These are phyloP conservation scores for Gortyna flavago DNA, from an alignment of 2,888 invertebrate species.

Conservation along the genomic window DNA sequence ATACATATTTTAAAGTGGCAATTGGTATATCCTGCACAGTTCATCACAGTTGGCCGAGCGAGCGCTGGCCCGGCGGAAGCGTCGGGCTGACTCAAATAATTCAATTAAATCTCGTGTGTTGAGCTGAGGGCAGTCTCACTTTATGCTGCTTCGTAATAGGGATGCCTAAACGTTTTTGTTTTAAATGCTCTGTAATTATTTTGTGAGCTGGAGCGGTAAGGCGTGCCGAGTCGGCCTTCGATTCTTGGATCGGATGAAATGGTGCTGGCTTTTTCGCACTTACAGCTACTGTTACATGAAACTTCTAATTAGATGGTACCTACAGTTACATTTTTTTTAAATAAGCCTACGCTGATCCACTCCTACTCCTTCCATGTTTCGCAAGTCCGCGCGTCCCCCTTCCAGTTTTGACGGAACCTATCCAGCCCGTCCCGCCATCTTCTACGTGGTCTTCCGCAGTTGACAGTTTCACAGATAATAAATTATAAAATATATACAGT, in stretches of 20 bases:
- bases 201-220: background rate
- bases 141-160: conserved; percentile 81
- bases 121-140: conserved; percentile 84
- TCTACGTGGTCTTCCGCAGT: no score
- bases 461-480: no score
- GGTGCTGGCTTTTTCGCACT: background rate
- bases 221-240: conserved; percentile 10
- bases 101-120: conserved; percentile 86
- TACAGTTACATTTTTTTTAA: no score
- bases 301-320: background rate
- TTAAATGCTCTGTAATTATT: conserved; percentile 32
- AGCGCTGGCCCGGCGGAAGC: conserved; percentile 82
- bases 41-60: conserved; percentile 77
- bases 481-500: no score
- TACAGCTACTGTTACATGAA: background rate
- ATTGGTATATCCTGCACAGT: conserved; percentile 87
- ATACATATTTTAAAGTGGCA: conserved; percentile 83
- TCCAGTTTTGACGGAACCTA: no score
- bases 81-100: conserved; percentile 89
- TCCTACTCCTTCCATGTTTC: no score
- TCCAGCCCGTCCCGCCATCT: no score
- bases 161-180: conserved; percentile 69
- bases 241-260: background rate
- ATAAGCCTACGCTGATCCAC: no score
- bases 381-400: no score